phyloP scores from a whole-genome alignment of 2,888 invertebrate genomes.

The Leucophenga maculata region DNA sequence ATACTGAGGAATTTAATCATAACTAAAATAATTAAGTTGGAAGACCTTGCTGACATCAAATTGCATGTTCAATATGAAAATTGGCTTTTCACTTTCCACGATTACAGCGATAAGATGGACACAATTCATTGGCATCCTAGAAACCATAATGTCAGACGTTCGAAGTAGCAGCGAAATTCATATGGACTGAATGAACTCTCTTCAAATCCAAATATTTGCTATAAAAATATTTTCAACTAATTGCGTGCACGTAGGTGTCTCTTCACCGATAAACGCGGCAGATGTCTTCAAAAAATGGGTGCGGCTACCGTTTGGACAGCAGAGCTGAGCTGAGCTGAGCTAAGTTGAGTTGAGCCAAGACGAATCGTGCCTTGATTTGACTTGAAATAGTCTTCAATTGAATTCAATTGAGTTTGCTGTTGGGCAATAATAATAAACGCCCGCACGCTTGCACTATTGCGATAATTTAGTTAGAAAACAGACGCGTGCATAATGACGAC shows the following conservation, averaged over 20 bases:
- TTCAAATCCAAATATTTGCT: conserved; percentile 9
- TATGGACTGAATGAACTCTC: conserved; percentile 6
- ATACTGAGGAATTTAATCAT: too few species aligned
- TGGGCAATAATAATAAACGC: conserved; percentile 16
- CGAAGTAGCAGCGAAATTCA: too few species aligned
- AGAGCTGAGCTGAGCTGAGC: not conserved
- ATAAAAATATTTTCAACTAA: conserved; percentile 4
- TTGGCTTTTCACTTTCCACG: conserved; percentile 20
- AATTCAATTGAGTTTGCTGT: conserved; percentile 57
- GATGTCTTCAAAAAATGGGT: conserved; percentile 4
- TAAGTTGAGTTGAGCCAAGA: not conserved
- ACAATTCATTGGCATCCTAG: conserved; percentile 35
- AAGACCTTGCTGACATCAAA: not conserved
- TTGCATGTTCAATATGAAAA: conserved; percentile 19
- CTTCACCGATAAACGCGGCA: not conserved
- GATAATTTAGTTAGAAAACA: conserved; percentile 52
- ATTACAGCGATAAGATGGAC: conserved; percentile 26
- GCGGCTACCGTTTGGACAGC: conserved; percentile 21
- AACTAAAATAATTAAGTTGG: conserved; percentile 5
- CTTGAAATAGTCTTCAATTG: conserved; percentile 53
- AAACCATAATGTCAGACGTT: too few species aligned
- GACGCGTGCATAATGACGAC: conserved; percentile 14
- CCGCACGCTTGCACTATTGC: conserved; percentile 49
- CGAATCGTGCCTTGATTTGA: conserved; percentile 27
- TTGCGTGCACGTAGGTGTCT: conserved; percentile 16